Percentiles rank a stretch among this genome's conserved stretches.
These are phyloP conservation scores for Mermis nigrescens DNA, from an alignment of 2,888 invertebrate species.

Conservation along the genomic window DNA sequence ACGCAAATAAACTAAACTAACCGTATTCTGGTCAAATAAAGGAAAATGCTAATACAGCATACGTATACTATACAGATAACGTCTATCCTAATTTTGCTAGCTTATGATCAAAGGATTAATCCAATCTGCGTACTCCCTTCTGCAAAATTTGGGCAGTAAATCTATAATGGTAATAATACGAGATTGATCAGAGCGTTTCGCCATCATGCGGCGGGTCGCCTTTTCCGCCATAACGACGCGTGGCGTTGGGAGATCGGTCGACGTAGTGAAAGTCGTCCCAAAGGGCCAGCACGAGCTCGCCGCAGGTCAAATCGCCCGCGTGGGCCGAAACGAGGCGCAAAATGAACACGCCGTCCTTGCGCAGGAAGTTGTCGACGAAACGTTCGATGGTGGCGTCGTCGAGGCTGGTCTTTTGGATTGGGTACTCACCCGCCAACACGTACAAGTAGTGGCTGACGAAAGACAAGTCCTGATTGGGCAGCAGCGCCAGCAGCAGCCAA, in stretches of 20 bases:
- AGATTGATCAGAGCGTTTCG: too few relatives aligned
- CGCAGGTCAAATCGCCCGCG: slow-evolving; percentile 31
- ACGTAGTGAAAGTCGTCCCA: slow-evolving; percentile 33
- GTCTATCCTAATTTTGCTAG: too few relatives aligned
- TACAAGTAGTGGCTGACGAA: slow-evolving; percentile 31
- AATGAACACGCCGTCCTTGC: slow-evolving; percentile 30
- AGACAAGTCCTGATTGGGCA: slow-evolving; percentile 28
- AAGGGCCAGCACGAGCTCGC: slow-evolving; percentile 29
- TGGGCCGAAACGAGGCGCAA: slow-evolving; percentile 32
- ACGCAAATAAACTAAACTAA: too few relatives aligned
- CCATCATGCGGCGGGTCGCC: too few relatives aligned
- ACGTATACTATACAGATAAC: too few relatives aligned
- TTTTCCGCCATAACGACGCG: too few relatives aligned
- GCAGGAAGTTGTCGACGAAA: slow-evolving; percentile 30
- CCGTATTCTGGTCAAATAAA: too few relatives aligned
- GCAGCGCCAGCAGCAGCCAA: slow-evolving; percentile 31
- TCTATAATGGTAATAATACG: too few relatives aligned
- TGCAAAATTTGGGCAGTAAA: too few relatives aligned
- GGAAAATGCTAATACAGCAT: too few relatives aligned
- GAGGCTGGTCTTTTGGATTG: slow-evolving; percentile 26
- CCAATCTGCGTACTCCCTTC: too few relatives aligned
- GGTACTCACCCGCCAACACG: slow-evolving; percentile 30
- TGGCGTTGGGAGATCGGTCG: slow-evolving; percentile 23
- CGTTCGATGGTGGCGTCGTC: slow-evolving; percentile 29
- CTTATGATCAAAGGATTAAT: too few relatives aligned